Base-by-base conservation (phyloP, 2,888 invertebrate species). In the Galerucella calmariensis region DNA sequence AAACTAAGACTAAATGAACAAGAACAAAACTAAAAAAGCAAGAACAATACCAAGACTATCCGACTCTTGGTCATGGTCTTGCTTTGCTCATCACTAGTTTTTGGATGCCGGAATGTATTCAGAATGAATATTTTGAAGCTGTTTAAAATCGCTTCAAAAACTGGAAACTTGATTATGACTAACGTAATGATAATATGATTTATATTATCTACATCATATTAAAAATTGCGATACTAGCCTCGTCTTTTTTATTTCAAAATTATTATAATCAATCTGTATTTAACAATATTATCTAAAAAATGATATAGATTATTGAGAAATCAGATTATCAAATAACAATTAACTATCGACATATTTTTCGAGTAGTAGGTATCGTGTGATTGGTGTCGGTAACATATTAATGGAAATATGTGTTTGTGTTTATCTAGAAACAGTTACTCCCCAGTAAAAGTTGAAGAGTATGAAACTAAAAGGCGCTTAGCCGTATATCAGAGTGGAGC, bases 401-500 rank as follows among this genome's bases (percentile, higher is more conserved):
- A 56, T 35, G 67, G 53, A 48, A 68, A 61, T n/a, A 68, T 69
- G 69, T 69, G 69, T 48, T 35, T 69, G 46, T 69, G 69, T 48
- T 46, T 61, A 20, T 61, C 46, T n/a, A 69, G 27, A 61, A 46
- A 69, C 2, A 44, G 48, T 16, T 46, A 12, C 0, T 58, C 61
- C 6, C 46, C 48, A 51, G 12, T 8, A 16, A 44, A 61, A 27
- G 16, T 27, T 48, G 14, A 46, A 67, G 67, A 67, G 35, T 56
- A 67, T 12, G 65, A 59, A 14, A 66, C 12, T 5, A 24, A 67
- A 27, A 72, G 72, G n/a, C 66, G 72, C 9, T 27, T 24, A 27
- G 72, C 53, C 5, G 72, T 72, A 35, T 72, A 51, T 53, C 72
- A 72, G 59, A 72, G 72, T 72, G 61, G n/a, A 46, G 44, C 46